Conservation (phyloP, 2,797 vertebrate species). For the Masticophis lateralis region DNA sequence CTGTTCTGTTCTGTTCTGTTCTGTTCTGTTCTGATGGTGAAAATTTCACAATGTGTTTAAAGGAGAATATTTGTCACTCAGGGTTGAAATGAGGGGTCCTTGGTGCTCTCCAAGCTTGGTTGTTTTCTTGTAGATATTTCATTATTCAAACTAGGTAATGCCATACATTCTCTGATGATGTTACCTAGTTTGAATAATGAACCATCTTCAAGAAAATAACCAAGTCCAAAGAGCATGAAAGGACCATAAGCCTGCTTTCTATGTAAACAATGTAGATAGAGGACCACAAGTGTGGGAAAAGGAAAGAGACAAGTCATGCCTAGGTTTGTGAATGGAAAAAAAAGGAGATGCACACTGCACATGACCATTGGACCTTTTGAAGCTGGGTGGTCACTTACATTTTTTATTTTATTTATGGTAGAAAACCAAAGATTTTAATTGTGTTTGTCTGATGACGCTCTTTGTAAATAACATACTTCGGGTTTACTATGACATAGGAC, state of each 20-base stretch:
- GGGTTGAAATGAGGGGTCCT: neutral
- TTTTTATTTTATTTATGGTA: neutral
- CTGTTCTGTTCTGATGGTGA: too few relatives aligned
- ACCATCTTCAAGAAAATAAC: neutral
- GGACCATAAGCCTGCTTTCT: neutral
- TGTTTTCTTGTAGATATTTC: neutral
- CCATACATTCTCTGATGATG: neutral
- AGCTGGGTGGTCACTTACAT: neutral
- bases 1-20: too few relatives aligned
- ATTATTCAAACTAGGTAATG: neutral
- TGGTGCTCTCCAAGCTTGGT: too few relatives aligned
- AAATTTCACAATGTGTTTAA: neutral
- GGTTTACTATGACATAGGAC: too few relatives aligned
- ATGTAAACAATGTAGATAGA: neutral
- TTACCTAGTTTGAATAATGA: neutral
- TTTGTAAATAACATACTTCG: neutral
- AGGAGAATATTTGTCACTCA: neutral
- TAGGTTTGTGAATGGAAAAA: neutral
- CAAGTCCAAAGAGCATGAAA: neutral
- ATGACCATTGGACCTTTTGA: neutral
- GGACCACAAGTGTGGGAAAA: neutral
- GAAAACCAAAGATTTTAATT: neutral
- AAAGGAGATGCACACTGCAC: neutral
- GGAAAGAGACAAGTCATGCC: neutral
- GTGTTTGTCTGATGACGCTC: neutral